A percentile compares a stretch with the other conserved stretches of the same genome.
These are phyloP conservation scores for Leucozona laternaria DNA, from an alignment of 2,888 invertebrate genomes.

Conservation along the genomic window DNA sequence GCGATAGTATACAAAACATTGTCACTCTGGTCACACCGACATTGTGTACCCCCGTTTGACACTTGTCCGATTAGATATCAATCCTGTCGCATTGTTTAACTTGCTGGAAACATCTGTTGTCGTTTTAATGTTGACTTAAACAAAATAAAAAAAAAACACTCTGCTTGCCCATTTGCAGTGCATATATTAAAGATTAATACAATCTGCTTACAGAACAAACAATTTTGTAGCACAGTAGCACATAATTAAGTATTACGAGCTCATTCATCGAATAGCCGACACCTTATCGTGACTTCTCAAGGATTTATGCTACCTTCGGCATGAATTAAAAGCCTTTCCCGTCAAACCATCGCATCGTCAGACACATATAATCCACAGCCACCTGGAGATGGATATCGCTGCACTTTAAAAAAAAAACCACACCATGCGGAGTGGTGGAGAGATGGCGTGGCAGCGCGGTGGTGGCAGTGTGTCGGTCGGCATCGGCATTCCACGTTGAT, in stretches of 20 bases:
- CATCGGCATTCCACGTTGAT: slow-evolving; percentile 65
- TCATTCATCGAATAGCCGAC: slow-evolving; percentile 73
- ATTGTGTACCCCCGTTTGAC: slow-evolving; percentile 31
- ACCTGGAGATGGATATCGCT: slow-evolving; percentile 71
- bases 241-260: slow-evolving; percentile 75
- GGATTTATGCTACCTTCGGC: slow-evolving; percentile 70
- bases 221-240: slow-evolving; percentile 59
- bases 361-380: slow-evolving; percentile 63
- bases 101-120: slow-evolving; percentile 56
- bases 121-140: slow-evolving; percentile 11
- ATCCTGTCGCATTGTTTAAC: slow-evolving; percentile 49
- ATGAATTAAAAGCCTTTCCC: slow-evolving; percentile 70
- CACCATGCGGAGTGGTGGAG: neutral
- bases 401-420: neutral
- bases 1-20: neutral
- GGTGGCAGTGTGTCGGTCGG: slow-evolving; percentile 31
- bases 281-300: slow-evolving; percentile 75
- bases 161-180: slow-evolving; percentile 29
- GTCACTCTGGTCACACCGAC: neutral
- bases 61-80: slow-evolving; percentile 58
- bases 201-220: neutral
- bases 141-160: neutral
- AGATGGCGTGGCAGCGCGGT: neutral
- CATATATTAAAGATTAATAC: slow-evolving; percentile 24
- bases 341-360: slow-evolving; percentile 27